Evolutionary conservation across 2,888 invertebrate species (phyloP).

Genomic region (Acanthacorydalis orientalis): DNA sequence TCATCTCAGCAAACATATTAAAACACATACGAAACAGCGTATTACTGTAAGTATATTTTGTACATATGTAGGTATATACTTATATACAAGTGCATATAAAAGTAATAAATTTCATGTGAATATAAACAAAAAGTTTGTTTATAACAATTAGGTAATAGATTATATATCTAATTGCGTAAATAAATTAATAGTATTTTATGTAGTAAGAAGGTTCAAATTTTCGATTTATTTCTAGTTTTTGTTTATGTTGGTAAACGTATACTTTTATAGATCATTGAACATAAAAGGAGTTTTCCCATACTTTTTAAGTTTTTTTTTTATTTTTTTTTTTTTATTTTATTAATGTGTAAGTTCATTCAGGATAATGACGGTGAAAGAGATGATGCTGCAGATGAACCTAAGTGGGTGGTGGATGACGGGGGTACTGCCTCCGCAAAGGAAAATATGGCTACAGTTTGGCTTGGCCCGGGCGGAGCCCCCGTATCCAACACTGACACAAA

Average conservation of each 20-base stretch:
- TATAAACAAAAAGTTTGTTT: too few species aligned
- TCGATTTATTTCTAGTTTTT: too few species aligned
- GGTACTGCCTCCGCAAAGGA: slow-evolving; percentile 1
- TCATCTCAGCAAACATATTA: slow-evolving; percentile 78
- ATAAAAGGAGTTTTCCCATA: too few species aligned
- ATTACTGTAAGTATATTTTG: slow-evolving; percentile 29
- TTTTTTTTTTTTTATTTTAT: neutral
- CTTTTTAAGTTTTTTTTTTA: neutral
- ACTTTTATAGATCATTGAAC: too few species aligned
- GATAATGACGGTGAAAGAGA: neutral
- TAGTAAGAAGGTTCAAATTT: too few species aligned
- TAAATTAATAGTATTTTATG: too few species aligned
- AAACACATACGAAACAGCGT: slow-evolving; percentile 62
- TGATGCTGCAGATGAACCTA: neutral
- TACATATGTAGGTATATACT: neutral
- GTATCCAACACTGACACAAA: slow-evolving; percentile 5
- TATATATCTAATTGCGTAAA: too few species aligned
- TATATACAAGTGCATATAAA: too few species aligned
- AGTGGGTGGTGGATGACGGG: slow-evolving; percentile 14
- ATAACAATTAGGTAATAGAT: too few species aligned
- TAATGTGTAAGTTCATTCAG: neutral
- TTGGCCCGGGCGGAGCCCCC: neutral
- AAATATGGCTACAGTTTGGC: neutral
- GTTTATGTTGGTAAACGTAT: too few species aligned
- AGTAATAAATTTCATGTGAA: too few species aligned